These are phyloP conservation scores for Mionectes olivaceus DNA, from an alignment of 2,797 vertebrate species.

Conservation along the genomic window DNA sequence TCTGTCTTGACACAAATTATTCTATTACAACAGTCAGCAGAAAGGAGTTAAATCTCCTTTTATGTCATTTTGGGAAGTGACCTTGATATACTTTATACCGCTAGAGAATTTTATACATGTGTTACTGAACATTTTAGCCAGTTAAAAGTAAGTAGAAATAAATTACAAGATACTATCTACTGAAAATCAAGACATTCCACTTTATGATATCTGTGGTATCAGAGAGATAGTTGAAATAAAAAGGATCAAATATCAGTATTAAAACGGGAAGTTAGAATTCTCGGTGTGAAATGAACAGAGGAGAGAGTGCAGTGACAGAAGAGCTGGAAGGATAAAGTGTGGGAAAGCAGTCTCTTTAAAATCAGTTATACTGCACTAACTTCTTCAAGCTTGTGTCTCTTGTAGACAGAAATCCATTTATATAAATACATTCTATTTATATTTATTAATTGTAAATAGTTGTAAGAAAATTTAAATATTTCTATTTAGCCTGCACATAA, in stretches of 20 bases:
- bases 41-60: neutral
- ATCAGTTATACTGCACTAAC: neutral
- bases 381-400: neutral
- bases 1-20: neutral
- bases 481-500: neutral
- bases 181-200: neutral
- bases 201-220: neutral
- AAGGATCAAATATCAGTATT: neutral
- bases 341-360: neutral
- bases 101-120: neutral
- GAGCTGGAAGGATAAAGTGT: neutral
- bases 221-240: neutral
- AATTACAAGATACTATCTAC: neutral
- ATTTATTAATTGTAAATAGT: neutral
- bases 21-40: neutral
- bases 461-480: neutral
- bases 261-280: neutral
- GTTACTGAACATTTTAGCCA: neutral
- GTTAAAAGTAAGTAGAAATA: neutral
- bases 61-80: neutral
- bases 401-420: neutral
- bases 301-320: neutral
- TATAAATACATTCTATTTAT: neutral
- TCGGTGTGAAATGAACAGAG: neutral
- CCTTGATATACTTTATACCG: neutral